These are phyloP conservation scores for Polymixis lichenea DNA, from an alignment of 2,888 invertebrate genomes.

Conservation along the genomic window DNA sequence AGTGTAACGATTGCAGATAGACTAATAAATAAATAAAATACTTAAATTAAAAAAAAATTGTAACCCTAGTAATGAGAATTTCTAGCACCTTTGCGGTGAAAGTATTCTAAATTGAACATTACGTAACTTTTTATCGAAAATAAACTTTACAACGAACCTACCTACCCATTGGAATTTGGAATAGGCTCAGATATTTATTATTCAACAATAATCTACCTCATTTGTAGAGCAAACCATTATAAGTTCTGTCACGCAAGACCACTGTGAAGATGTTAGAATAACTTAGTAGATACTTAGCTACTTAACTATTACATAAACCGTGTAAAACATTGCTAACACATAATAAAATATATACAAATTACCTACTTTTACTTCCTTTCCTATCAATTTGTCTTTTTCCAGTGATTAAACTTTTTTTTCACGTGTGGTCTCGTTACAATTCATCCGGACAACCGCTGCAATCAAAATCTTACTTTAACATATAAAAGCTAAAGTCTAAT, in stretches of 20 bases:
- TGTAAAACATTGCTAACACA: conserved; percentile 32
- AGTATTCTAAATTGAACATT: not conserved
- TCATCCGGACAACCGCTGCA: not conserved
- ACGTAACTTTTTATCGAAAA: not conserved
- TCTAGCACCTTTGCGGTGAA: not conserved
- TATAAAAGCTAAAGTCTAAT: not conserved
- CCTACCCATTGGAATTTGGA: not conserved
- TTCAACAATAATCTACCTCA: not conserved
- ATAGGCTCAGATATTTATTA: not conserved
- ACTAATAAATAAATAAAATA: too few relatives aligned
- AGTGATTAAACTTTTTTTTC: conserved; percentile 66
- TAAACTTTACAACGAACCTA: not conserved
- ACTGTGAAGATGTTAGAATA: conserved; percentile 30
- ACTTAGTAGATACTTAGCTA: not conserved
- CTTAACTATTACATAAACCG: conserved; percentile 42
- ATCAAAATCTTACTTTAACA: conserved; percentile 11
- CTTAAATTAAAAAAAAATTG: not conserved
- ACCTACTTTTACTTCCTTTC: conserved; percentile 58
- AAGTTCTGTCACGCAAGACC: conserved; percentile 32
- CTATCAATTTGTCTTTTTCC: conserved; percentile 59
- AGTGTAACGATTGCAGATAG: too few relatives aligned
- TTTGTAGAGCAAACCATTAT: conserved; percentile 21
- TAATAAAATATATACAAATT: conserved; percentile 43
- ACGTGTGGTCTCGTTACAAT: conserved; percentile 57
- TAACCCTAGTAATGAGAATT: not conserved